Evolutionary conservation across 1,140 invertebrate genomes (phyloP).

Genomic region (Anadara kagoshimensis): DNA sequence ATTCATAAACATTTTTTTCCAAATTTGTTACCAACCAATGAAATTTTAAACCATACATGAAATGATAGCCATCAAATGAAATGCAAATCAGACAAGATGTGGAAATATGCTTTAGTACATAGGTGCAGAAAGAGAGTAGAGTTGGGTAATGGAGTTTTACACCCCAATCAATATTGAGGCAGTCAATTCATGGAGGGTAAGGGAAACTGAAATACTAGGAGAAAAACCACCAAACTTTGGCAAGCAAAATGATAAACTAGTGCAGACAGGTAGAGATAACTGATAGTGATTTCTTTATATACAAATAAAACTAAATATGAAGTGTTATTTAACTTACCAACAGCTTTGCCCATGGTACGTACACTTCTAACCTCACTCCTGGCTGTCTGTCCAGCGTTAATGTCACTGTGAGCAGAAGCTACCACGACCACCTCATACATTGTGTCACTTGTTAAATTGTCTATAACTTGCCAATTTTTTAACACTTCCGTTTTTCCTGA

Average conservation of each 20-base stretch:
- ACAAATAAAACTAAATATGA: not conserved
- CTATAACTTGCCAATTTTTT: slow-evolving; percentile 14
- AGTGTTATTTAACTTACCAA: not conserved
- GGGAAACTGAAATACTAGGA: no score
- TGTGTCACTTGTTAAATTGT: slow-evolving; percentile 2
- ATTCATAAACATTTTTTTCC: no score
- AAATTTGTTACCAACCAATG: no score
- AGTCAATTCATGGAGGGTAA: no score
- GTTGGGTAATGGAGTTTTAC: no score
- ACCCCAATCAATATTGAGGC: no score
- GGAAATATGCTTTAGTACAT: not conserved
- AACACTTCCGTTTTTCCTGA: slow-evolving; percentile 5
- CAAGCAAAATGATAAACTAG: no score
- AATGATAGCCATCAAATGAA: no score
- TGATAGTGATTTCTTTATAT: not conserved
- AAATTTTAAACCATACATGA: no score
- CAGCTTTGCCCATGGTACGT: not conserved
- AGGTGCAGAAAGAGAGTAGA: not conserved
- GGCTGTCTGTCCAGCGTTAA: slow-evolving; percentile 3
- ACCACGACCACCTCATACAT: slow-evolving; percentile 25
- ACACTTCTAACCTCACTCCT: not conserved
- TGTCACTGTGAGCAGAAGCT: slow-evolving; percentile 7
- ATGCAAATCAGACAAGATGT: no score
- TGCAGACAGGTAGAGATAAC: not conserved
- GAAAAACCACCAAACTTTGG: no score